phyloP scores from a whole-genome alignment of 1,140 invertebrate genomes.

The Ceratina australensis region DNA sequence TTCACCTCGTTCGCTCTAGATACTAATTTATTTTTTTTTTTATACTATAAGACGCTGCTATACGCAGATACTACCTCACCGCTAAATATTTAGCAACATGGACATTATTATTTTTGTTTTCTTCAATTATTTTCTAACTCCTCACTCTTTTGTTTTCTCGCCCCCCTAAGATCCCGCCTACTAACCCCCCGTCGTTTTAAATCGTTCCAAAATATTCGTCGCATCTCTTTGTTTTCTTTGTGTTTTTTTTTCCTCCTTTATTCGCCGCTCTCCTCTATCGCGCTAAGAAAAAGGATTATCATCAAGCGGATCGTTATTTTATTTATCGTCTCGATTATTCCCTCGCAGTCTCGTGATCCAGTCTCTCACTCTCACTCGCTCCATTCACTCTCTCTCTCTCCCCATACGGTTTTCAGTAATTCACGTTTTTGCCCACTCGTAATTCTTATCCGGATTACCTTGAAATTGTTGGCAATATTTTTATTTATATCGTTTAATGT shows the following conservation, averaged over 20 bases:
- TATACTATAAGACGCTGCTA: constrained; percentile 55
- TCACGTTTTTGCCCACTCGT: background rate
- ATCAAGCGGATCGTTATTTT: constrained; percentile 24
- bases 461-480: too few species aligned
- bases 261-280: constrained; percentile 31
- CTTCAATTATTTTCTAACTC: background rate
- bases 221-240: constrained; percentile 29
- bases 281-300: constrained; percentile 58
- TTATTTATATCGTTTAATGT: too few species aligned
- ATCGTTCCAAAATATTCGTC: constrained; percentile 60
- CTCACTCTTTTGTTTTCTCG: background rate
- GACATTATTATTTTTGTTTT: constrained; percentile 65
- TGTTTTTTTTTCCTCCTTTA: too few species aligned
- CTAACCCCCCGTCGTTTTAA: constrained; percentile 1
- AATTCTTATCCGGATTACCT: too few species aligned
- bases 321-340: constrained; percentile 15
- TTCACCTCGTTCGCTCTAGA: constrained; percentile 35
- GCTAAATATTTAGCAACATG: constrained; percentile 69
- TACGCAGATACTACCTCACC: constrained; percentile 58
- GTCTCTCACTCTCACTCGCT: background rate
- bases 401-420: background rate
- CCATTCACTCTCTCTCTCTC: background rate
- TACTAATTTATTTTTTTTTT: constrained; percentile 59
- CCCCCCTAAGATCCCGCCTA: background rate
- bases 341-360: background rate